phyloP scores from a whole-genome alignment of 2,888 invertebrate species.

The Caenorhabditis doughertyi region DNA sequence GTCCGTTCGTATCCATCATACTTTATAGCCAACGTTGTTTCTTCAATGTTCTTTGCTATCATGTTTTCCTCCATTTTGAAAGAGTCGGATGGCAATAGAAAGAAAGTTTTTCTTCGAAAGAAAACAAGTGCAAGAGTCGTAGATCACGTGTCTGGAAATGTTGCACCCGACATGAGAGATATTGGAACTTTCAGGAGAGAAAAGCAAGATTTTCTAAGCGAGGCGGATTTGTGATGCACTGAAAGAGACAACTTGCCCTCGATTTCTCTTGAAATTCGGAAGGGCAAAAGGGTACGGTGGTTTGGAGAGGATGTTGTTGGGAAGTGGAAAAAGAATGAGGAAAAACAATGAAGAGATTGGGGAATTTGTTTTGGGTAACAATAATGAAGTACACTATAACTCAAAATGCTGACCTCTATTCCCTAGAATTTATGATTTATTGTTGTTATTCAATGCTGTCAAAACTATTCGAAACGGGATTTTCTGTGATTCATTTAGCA shows the following conservation, averaged over 20 bases:
- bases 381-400: neutral
- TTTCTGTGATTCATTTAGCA: no score
- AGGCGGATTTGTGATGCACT: slow-evolving; percentile 36
- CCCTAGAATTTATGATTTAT: no score
- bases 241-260: neutral
- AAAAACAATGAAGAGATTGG: neutral
- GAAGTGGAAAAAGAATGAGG: neutral
- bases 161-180: slow-evolving; percentile 1
- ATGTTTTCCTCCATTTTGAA: neutral
- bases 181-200: neutral
- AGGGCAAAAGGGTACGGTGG: slow-evolving; percentile 22
- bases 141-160: slow-evolving; percentile 29
- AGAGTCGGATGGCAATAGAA: neutral
- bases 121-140: slow-evolving; percentile 29
- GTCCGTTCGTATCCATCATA: neutral
- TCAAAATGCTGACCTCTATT: no score
- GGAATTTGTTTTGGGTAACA: neutral
- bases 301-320: slow-evolving; percentile 5
- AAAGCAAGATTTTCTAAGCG: neutral
- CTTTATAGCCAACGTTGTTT: neutral
- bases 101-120: neutral
- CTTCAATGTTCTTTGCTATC: neutral
- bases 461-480: no score
- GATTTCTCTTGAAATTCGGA: neutral
- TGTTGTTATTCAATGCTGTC: no score